phyloP scores from a whole-genome alignment of 2,797 vertebrate species.

The Pristis pectinata region DNA sequence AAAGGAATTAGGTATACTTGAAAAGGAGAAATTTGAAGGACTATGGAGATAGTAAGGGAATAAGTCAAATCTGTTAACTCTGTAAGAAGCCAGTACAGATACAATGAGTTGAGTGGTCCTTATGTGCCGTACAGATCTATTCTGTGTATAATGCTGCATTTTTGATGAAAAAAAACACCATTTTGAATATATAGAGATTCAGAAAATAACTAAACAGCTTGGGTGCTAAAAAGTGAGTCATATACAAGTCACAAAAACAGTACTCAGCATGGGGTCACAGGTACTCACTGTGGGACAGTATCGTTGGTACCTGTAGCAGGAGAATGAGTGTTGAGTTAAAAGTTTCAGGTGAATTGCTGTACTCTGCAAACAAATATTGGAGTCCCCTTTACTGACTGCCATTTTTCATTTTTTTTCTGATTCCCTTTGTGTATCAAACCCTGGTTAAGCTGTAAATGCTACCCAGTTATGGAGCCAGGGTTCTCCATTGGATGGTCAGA shows the following conservation, averaged over 20 bases:
- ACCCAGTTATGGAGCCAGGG: background rate
- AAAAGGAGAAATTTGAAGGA: background rate
- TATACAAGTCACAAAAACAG: background rate
- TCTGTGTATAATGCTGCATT: background rate
- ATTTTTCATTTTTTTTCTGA: no score
- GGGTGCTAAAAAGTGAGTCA: background rate
- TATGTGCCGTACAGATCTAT: background rate
- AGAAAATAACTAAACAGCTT: background rate
- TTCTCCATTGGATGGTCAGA: background rate
- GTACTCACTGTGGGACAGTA: background rate
- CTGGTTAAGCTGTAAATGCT: background rate
- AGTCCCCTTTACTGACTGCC: background rate
- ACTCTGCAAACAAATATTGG: background rate
- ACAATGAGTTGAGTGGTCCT: background rate
- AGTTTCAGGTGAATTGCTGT: no score
- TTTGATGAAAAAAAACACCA: background rate
- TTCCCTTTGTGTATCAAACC: background rate
- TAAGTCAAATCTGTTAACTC: background rate
- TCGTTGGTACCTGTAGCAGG: background rate
- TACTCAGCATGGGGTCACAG: background rate
- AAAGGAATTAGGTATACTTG: background rate
- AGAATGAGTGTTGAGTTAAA: background rate
- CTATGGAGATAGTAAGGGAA: background rate
- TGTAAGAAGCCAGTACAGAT: background rate
- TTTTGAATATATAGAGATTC: background rate